A percentile compares a stretch with the other conserved stretches of the same genome.
Evolutionary conservation across 1,140 invertebrate species (phyloP).

Genomic region (Drosophila varians): DNA sequence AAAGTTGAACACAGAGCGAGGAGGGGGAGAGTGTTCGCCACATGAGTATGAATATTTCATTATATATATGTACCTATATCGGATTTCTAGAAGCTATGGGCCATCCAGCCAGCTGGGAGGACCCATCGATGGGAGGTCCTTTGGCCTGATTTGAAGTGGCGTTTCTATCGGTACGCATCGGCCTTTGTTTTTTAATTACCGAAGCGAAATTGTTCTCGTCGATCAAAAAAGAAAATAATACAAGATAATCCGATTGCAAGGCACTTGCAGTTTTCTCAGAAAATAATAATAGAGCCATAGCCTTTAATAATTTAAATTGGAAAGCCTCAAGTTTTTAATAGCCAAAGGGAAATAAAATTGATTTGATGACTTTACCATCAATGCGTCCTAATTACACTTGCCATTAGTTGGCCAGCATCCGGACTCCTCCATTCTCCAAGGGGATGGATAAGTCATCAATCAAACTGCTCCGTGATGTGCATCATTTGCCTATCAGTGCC

Average conservation of each 20-base stretch:
- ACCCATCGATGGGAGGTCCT: constrained; percentile 51
- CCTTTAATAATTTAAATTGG: background rate
- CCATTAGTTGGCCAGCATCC: constrained; percentile 20
- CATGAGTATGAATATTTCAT: constrained; percentile 72
- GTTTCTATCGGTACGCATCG: constrained; percentile 6
- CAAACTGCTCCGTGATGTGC: constrained; percentile 20
- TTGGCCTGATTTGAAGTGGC: constrained; percentile 60
- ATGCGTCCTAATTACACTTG: constrained; percentile 6
- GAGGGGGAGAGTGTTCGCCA: background rate
- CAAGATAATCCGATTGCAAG: constrained; percentile 12
- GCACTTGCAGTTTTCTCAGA: background rate
- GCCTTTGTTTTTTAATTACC: constrained; percentile 32
- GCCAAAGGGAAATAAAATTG: no score
- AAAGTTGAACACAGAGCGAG: constrained; percentile 17
- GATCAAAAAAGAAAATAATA: background rate
- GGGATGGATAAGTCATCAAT: constrained; percentile 45
- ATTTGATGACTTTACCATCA: background rate
- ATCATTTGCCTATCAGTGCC: constrained; percentile 48
- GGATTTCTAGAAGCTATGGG: constrained; percentile 54
- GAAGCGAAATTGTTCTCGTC: background rate
- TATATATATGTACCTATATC: constrained; percentile 41
- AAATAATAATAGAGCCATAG: background rate
- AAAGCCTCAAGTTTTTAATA: no score
- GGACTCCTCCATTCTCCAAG: background rate
- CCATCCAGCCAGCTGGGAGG: constrained; percentile 50